Percentiles rank a stretch among this genome's conserved stretches.
Evolutionary conservation across 2,888 invertebrate species (phyloP).

Genomic region (Meiosimyza platycephala): DNA sequence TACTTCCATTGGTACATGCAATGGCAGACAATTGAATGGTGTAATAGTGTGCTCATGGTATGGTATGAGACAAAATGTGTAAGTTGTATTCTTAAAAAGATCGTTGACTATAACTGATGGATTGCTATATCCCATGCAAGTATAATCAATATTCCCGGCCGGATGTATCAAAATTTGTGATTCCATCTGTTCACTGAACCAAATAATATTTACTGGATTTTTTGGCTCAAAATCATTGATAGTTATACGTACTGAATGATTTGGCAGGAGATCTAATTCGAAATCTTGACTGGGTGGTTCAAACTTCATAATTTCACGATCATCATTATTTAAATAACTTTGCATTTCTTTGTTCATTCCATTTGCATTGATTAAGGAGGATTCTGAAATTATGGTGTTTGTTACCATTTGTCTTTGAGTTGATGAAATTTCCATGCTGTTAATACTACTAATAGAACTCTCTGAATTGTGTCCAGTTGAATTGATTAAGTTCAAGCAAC

Average conservation of each 20-base stretch:
- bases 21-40: constrained; percentile 59
- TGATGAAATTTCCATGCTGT: too few relatives aligned
- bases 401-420: too few relatives aligned
- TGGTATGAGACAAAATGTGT: constrained; percentile 60
- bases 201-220: constrained; percentile 54
- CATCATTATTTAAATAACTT: too few relatives aligned
- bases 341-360: too few relatives aligned
- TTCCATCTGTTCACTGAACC: constrained; percentile 55
- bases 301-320: constrained; percentile 46
- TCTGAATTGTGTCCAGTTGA: neutral
- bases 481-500: constrained; percentile 26
- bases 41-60: constrained; percentile 48
- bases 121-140: constrained; percentile 52
- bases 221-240: constrained; percentile 44
- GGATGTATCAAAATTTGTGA: constrained; percentile 32
- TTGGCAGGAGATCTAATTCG: constrained; percentile 46
- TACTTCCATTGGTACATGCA: constrained; percentile 50
- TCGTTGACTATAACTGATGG: constrained; percentile 51
- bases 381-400: too few relatives aligned
- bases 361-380: too few relatives aligned
- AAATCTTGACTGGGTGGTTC: constrained; percentile 56
- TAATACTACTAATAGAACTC: too few relatives aligned
- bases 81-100: constrained; percentile 54
- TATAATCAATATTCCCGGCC: constrained; percentile 48
- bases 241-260: constrained; percentile 49